These are phyloP conservation scores for Theretra japonica DNA, from an alignment of 2,888 invertebrate genomes.

Conservation along the genomic window DNA sequence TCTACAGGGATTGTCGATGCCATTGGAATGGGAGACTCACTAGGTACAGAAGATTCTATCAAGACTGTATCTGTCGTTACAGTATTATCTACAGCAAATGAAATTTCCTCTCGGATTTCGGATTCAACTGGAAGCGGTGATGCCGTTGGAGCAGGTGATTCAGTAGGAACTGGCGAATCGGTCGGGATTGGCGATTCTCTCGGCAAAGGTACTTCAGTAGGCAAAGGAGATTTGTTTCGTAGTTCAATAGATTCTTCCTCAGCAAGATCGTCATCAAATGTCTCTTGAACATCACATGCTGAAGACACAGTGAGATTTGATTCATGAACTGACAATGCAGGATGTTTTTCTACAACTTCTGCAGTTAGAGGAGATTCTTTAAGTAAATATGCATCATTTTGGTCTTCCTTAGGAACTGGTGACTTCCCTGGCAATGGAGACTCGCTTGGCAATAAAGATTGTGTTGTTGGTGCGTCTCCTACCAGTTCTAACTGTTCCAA, in stretches of 20 bases:
- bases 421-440: neutral
- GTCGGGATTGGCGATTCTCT: conserved; percentile 37
- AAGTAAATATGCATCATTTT: neutral
- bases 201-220: conserved; percentile 34
- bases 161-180: conserved; percentile 39
- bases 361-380: neutral
- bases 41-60: conserved; percentile 35
- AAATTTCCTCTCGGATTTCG: conserved; percentile 40
- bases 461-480: neutral
- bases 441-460: neutral
- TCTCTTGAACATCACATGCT: neutral
- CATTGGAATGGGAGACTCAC: conserved; percentile 45
- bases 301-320: neutral
- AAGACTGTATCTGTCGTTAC: neutral
- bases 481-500: neutral
- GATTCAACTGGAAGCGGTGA: conserved; percentile 44
- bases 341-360: neutral
- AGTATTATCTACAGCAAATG: conserved; percentile 23
- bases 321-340: neutral
- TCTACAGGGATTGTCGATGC: conserved; percentile 40
- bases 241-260: conserved; percentile 32
- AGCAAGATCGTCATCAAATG: conserved; percentile 7
- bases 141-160: conserved; percentile 38
- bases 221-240: conserved; percentile 10
- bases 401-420: neutral